Evolutionary conservation across 2,797 vertebrate species (phyloP).

Genomic region (Danio kyathit): DNA sequence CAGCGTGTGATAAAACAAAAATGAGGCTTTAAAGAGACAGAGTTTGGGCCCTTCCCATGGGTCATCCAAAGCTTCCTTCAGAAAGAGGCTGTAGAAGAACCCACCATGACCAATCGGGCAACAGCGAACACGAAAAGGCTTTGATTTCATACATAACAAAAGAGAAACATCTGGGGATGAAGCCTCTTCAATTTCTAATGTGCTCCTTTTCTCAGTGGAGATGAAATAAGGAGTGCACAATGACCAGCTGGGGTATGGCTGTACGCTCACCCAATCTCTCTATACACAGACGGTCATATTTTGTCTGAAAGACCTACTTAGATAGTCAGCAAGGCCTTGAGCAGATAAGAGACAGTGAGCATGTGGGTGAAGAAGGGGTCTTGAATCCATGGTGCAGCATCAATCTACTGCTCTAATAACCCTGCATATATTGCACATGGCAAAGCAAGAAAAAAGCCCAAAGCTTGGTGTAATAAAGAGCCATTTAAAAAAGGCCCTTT

Average conservation of each 20-base stretch:
- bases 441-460: slow-evolving; percentile 34
- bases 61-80: slow-evolving; percentile 1
- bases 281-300: not conserved
- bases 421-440: slow-evolving; percentile 54
- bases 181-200: slow-evolving; percentile 32
- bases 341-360: slow-evolving; percentile 44
- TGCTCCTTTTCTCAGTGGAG: slow-evolving; percentile 32
- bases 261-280: not conserved
- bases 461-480: slow-evolving; percentile 52
- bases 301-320: slow-evolving; percentile 64
- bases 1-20: slow-evolving; percentile 47
- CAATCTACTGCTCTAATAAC: slow-evolving; percentile 56
- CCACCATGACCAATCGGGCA: slow-evolving; percentile 63
- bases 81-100: slow-evolving; percentile 21
- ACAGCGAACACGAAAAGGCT: slow-evolving; percentile 63
- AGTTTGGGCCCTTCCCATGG: slow-evolving; percentile 10
- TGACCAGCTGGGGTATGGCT: not conserved
- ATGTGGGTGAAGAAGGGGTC: not conserved
- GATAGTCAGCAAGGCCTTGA: slow-evolving; percentile 58
- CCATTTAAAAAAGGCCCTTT: slow-evolving; percentile 28
- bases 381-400: slow-evolving; percentile 48
- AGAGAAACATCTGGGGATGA: slow-evolving; percentile 47
- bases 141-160: slow-evolving; percentile 69
- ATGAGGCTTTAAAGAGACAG: slow-evolving; percentile 41
- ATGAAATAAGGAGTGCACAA: slow-evolving; percentile 29